phyloP scores from a whole-genome alignment of 1,140 invertebrate species.

The Pseudomyrmex sp. region DNA sequence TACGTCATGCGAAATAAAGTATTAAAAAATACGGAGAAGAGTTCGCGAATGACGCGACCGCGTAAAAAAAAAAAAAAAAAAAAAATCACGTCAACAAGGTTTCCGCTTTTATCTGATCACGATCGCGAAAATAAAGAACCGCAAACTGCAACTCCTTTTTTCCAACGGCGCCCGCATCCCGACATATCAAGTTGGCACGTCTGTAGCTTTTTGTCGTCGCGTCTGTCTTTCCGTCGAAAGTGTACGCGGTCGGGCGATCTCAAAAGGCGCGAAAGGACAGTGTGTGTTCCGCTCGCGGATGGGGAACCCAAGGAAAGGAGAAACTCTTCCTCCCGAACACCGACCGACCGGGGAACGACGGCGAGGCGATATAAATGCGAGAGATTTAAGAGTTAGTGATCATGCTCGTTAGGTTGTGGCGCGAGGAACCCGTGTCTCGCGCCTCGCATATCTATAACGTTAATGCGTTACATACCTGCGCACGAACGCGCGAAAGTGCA shows the following conservation, averaged over 20 bases:
- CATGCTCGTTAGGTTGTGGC: slow-evolving; percentile 69
- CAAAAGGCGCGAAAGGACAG: slow-evolving; percentile 24
- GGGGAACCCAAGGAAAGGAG: too few relatives aligned
- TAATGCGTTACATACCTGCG: slow-evolving; percentile 75
- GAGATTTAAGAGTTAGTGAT: slow-evolving; percentile 71
- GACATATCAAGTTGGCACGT: slow-evolving; percentile 53
- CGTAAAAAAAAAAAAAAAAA: neutral
- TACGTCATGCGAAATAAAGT: neutral
- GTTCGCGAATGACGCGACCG: too few relatives aligned
- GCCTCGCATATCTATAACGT: slow-evolving; percentile 76
- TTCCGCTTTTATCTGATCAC: slow-evolving; percentile 47
- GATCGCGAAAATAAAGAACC: slow-evolving; percentile 57
- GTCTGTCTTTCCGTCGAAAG: slow-evolving; percentile 44
- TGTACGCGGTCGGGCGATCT: slow-evolving; percentile 3
- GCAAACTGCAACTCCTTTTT: slow-evolving; percentile 48
- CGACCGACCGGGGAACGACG: slow-evolving; percentile 4
- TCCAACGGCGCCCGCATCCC: slow-evolving; percentile 57
- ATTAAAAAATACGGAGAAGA: neutral
- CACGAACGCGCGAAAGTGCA: slow-evolving; percentile 53
- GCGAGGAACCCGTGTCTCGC: slow-evolving; percentile 67
- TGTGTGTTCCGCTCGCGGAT: neutral
- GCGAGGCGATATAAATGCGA: slow-evolving; percentile 70
- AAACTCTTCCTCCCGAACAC: too few relatives aligned
- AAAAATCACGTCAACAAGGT: slow-evolving; percentile 29
- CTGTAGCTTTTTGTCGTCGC: slow-evolving; percentile 58